phyloP scores from a whole-genome alignment of 2,797 vertebrate species.

The Pelochelys cantorii region DNA sequence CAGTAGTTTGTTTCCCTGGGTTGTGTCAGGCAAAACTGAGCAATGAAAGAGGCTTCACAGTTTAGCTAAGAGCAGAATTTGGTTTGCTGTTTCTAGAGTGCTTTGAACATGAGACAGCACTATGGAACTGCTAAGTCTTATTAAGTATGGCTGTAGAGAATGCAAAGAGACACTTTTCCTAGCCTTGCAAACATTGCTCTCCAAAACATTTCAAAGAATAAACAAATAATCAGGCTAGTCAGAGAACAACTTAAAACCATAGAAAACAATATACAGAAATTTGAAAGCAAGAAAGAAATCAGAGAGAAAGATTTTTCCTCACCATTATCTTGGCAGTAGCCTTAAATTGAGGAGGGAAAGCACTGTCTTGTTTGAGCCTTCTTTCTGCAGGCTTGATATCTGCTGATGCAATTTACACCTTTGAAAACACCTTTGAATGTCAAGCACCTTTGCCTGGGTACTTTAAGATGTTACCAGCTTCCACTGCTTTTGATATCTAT shows the following conservation, averaged over 20 bases:
- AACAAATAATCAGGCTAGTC: neutral
- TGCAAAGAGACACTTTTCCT: conserved; percentile 40
- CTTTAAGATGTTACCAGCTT: fast-evolving
- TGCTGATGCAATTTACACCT: neutral
- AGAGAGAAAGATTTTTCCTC: neutral
- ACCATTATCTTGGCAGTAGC: fast-evolving
- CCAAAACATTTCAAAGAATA: neutral
- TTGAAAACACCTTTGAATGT: fast-evolving
- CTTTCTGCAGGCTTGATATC: neutral
- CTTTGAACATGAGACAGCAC: conserved; percentile 60
- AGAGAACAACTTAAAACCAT: neutral
- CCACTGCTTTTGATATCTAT: neutral
- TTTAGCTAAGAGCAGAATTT: conserved; percentile 59
- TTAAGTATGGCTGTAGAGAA: conserved; percentile 23
- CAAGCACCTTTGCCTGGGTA: fast-evolving
- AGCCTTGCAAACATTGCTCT: neutral
- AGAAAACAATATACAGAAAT: neutral
- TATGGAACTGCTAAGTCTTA: conserved; percentile 49
- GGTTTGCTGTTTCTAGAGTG: conserved; percentile 62
- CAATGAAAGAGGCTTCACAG: conserved; percentile 29
- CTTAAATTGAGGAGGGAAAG: neutral
- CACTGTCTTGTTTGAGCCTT: neutral
- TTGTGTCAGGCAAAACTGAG: conserved; percentile 54
- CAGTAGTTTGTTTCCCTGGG: conserved; percentile 45
- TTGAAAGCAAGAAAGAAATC: neutral